Percentiles rank a stretch among this genome's conserved stretches.
phyloP scores from a whole-genome alignment of 2,113 vertebrate species.

The Stegostoma tigrinum region DNA sequence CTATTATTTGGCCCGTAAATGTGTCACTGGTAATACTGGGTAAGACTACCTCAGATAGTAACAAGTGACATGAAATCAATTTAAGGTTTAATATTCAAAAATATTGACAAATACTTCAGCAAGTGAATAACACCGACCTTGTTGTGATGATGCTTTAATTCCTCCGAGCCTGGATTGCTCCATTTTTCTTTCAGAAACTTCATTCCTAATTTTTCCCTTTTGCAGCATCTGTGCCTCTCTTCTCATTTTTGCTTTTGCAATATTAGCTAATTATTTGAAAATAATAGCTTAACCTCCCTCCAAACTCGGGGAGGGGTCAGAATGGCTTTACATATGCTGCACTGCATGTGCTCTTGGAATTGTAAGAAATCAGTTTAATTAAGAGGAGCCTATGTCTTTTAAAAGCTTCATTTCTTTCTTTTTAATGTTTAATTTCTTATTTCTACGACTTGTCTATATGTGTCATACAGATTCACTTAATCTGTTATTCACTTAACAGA shows the following conservation, averaged over 20 bases:
- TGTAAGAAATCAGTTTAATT: not conserved
- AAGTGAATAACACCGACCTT: slow-evolving; percentile 18
- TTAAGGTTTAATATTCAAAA: not conserved
- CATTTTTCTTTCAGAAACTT: slow-evolving; percentile 28
- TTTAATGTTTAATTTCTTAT: slow-evolving; percentile 11
- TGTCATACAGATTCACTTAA: slow-evolving; percentile 24
- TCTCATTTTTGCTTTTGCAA: slow-evolving; percentile 11
- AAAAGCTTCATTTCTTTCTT: not conserved
- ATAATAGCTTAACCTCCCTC: not conserved
- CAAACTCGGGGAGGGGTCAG: not conserved
- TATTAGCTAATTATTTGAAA: not conserved
- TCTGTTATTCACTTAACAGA: not conserved
- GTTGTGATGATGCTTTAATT: not conserved
- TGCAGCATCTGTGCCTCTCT: not conserved
- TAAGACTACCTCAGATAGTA: not conserved
- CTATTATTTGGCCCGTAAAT: not conserved
- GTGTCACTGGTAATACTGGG: not conserved
- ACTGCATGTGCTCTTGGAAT: slow-evolving; percentile 11
- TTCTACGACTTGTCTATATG: slow-evolving; percentile 13
- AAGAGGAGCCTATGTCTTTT: not conserved
- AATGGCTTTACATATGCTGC: slow-evolving; percentile 35
- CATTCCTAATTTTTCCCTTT: not conserved
- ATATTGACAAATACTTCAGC: not conserved
- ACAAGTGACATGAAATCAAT: not conserved
- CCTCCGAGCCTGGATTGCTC: not conserved